These are phyloP conservation scores for Cecidostiba fungosa DNA, from an alignment of 2,888 invertebrate genomes.

Conservation along the genomic window DNA sequence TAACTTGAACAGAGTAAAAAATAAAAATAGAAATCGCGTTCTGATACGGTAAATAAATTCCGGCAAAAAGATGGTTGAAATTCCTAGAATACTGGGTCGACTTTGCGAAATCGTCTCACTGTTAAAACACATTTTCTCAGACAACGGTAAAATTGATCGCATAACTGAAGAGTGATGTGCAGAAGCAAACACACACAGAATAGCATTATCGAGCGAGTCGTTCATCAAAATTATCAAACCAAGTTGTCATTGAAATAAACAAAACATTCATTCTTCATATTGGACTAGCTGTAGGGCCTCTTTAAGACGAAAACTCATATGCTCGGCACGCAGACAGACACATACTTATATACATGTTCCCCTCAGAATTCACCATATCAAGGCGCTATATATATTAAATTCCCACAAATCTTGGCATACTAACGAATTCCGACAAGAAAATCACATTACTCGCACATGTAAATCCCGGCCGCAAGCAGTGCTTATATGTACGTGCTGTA, in stretches of 20 bases:
- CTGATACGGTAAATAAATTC: neutral
- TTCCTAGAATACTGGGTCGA: neutral
- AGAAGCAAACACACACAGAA: neutral
- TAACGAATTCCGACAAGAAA: constrained; percentile 15
- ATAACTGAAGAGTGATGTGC: neutral
- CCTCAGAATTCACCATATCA: neutral
- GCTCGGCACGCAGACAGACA: neutral
- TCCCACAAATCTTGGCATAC: neutral
- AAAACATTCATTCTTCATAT: neutral
- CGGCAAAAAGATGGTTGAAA: neutral
- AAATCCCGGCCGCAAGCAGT: neutral
- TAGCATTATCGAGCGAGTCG: neutral
- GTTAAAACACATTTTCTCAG: neutral
- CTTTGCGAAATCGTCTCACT: constrained; percentile 1
- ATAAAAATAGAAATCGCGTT: neutral
- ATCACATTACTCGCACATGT: neutral
- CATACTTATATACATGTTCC: neutral
- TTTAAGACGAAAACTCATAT: neutral
- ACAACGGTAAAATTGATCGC: constrained; percentile 17
- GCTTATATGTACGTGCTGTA: neutral
- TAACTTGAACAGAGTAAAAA: neutral
- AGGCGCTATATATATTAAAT: neutral
- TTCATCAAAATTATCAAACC: constrained; percentile 6
- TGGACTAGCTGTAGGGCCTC: neutral
- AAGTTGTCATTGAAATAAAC: neutral